A percentile compares a stretch with the other conserved stretches of the same genome.
Evolutionary conservation across 2,888 invertebrate species (phyloP).

Genomic region (Notodonta dromedarius): DNA sequence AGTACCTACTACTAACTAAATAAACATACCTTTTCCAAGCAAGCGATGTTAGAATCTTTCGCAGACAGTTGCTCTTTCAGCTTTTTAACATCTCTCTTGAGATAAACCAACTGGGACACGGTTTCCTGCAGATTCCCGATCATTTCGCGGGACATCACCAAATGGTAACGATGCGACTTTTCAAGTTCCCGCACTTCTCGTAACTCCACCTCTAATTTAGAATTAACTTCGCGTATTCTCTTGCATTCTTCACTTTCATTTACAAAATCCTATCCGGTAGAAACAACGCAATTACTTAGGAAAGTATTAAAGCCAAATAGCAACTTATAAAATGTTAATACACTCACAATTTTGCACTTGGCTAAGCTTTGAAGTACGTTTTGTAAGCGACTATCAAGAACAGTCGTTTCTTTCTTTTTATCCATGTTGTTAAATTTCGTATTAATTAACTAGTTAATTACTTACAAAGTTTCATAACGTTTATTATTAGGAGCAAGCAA

Average conservation of each 20-base stretch:
- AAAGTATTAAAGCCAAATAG: no score
- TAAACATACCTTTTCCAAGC: slow-evolving; percentile 59
- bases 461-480: no score
- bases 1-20: no score
- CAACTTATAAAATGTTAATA: slow-evolving; percentile 54
- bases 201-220: slow-evolving; percentile 65
- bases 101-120: slow-evolving; percentile 71
- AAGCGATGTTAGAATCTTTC: slow-evolving; percentile 53
- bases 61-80: slow-evolving; percentile 62
- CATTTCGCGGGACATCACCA: slow-evolving; percentile 73
- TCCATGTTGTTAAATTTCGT: slow-evolving; percentile 30
- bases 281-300: no score
- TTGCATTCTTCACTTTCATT: slow-evolving; percentile 67
- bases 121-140: slow-evolving; percentile 76
- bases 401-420: slow-evolving; percentile 34
- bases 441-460: neutral
- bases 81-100: slow-evolving; percentile 71
- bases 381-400: slow-evolving; percentile 55
- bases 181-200: slow-evolving; percentile 69
- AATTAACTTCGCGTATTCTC: slow-evolving; percentile 60
- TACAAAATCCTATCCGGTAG: slow-evolving; percentile 52
- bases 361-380: slow-evolving; percentile 60
- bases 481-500: no score
- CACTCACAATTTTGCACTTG: slow-evolving; percentile 70
- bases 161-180: slow-evolving; percentile 74